phyloP scores from a whole-genome alignment of 2,797 vertebrate species.

The Manis pentadactyla region DNA sequence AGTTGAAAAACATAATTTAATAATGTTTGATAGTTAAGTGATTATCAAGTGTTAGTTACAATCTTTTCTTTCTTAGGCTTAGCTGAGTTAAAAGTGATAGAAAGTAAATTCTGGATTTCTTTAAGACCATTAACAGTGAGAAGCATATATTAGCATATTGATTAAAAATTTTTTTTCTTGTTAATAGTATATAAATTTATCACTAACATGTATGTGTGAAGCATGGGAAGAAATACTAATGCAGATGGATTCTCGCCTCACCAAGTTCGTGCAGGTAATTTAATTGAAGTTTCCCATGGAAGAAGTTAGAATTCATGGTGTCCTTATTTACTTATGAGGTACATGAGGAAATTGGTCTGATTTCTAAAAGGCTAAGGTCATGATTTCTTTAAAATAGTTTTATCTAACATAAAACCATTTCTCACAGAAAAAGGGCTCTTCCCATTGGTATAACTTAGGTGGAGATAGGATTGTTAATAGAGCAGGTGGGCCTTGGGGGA shows the following conservation, averaged over 20 bases:
- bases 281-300: not conserved
- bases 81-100: conserved; percentile 44
- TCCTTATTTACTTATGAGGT: not conserved
- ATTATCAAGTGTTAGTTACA: not conserved
- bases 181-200: conserved; percentile 94
- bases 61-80: not conserved
- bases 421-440: not conserved
- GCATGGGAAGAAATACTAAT: conserved; percentile 99
- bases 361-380: not conserved
- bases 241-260: conserved; percentile 98
- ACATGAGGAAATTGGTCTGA: not conserved
- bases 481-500: fast-evolving
- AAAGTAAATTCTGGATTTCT: conserved; percentile 52
- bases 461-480: not conserved
- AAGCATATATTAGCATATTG: not conserved
- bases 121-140: not conserved
- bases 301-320: not conserved
- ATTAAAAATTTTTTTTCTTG: conserved; percentile 49
- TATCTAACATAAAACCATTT: not conserved
- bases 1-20: conserved; percentile 7
- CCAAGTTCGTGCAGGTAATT: conserved; percentile 97
- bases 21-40: not conserved
- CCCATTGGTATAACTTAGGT: not conserved
- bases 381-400: not conserved
- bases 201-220: conserved; percentile 98